These are phyloP conservation scores for Calosoma granatense DNA, from an alignment of 1,140 invertebrate species.

Conservation along the genomic window DNA sequence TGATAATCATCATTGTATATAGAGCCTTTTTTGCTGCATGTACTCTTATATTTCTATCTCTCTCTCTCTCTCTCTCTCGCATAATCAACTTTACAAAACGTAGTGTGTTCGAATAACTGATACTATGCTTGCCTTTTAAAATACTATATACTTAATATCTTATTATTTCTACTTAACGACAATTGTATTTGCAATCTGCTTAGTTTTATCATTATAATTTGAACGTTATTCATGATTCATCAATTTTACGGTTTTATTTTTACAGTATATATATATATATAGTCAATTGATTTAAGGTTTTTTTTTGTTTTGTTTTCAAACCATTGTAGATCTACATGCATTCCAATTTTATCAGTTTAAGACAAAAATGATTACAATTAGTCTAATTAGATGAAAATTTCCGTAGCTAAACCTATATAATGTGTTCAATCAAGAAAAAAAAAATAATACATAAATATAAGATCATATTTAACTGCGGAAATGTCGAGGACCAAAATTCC, in stretches of 20 bases:
- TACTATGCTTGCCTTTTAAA: slow-evolving; percentile 2
- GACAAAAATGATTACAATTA: neutral
- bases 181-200: too few relatives aligned
- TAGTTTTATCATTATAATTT: neutral
- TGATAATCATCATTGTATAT: slow-evolving; percentile 5
- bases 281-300: too few relatives aligned
- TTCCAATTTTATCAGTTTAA: too few relatives aligned
- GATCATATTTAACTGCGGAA: slow-evolving; percentile 1
- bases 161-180: too few relatives aligned
- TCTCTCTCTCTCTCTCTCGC: too few relatives aligned
- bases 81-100: neutral
- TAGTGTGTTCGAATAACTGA: neutral
- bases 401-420: neutral
- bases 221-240: neutral
- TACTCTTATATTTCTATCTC: too few relatives aligned
- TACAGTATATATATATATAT: too few relatives aligned
- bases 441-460: neutral
- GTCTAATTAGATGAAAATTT: neutral
- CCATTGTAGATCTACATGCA: too few relatives aligned
- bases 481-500: slow-evolving; percentile 1
- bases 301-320: too few relatives aligned
- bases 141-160: too few relatives aligned
- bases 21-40: slow-evolving; percentile 5
- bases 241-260: too few relatives aligned
- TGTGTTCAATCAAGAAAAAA: neutral